These are phyloP conservation scores for Helarctos malayanus DNA, from an alignment of 2,797 vertebrate genomes.

Conservation along the genomic window DNA sequence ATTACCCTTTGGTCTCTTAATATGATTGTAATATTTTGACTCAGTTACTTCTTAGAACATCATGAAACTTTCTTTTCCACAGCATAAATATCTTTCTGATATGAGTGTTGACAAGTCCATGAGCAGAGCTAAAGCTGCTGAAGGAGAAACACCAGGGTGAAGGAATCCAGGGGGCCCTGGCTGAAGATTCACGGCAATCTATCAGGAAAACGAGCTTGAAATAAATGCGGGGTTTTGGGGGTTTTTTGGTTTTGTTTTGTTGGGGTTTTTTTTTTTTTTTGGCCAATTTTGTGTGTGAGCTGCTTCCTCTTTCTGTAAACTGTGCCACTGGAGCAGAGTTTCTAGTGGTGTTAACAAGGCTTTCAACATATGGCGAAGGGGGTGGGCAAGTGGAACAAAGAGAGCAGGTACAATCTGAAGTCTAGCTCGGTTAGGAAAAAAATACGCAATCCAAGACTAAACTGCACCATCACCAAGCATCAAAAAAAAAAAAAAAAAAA, in stretches of 20 bases:
- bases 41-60: neutral
- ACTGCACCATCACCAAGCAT: neutral
- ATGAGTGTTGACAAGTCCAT: neutral
- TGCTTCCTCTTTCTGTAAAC: neutral
- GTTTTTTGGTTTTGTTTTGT: neutral
- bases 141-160: neutral
- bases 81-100: neutral
- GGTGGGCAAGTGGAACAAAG: neutral
- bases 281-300: neutral
- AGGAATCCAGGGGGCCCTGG: neutral
- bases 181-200: neutral
- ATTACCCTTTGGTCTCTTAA: slow-evolving; percentile 67
- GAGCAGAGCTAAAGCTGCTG: neutral
- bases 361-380: neutral
- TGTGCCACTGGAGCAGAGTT: neutral
- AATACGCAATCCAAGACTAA: neutral
- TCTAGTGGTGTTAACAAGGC: neutral
- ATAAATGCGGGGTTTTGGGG: neutral
- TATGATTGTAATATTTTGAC: neutral
- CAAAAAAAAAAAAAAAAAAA: neutral
- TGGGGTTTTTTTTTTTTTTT: neutral
- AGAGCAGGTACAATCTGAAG: neutral
- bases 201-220: neutral
- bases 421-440: neutral
- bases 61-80: neutral